Evolutionary conservation across 2,888 invertebrate species (phyloP), one percentile per base, ranked within the genome.

Genomic region (Eudiplozoon nipponicum): DNA sequence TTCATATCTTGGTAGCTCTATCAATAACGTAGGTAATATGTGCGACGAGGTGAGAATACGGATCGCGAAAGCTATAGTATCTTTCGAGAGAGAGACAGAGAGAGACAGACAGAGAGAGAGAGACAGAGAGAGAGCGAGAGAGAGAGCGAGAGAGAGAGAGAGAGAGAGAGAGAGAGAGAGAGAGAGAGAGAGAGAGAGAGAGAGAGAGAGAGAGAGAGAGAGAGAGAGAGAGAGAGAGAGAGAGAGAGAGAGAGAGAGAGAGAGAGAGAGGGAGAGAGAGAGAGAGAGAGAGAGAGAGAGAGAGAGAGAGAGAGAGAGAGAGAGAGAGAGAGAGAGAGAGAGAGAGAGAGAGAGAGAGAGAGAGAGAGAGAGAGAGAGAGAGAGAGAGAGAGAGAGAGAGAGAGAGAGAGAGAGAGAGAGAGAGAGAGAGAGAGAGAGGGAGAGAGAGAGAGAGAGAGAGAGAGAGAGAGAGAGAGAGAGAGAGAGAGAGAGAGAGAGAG

Each of bases 81-180:
- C n/a, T n/a, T n/a, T n/a, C n/a, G n/a, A n/a, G n/a, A n/a, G n/a
- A n/a, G n/a, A n/a, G n/a, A n/a, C n/a, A n/a, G n/a, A n/a, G n/a
- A n/a, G n/a, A n/a, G n/a, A n/a, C n/a, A n/a, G n/a, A n/a, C n/a
- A 36, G 36, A 28, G 21, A 7, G 36, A 28, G 36, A 28, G 36
- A 11, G 36, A 34, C 13, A 35, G 44, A 39, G 44, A 44, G 40
- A 37, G 29, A 28, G 17, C 21, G 36, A 38, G 37, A 23, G 39
- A 38, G 31, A 31, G 34, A 23, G n/a, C 22, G 3, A 35, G 4
- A 40, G 21, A 36, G 36, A 28, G 21, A 7, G 36, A 28, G 36
- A 28, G 36, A 11, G 36, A 34, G 18, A 35, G 44, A 39, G 44
- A 44, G 40, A 37, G 29, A 28, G 17, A 28, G 36, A 38, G 37